Conservation (phyloP, 2,888 invertebrate species). For the Pachymerium ferrugineum region DNA sequence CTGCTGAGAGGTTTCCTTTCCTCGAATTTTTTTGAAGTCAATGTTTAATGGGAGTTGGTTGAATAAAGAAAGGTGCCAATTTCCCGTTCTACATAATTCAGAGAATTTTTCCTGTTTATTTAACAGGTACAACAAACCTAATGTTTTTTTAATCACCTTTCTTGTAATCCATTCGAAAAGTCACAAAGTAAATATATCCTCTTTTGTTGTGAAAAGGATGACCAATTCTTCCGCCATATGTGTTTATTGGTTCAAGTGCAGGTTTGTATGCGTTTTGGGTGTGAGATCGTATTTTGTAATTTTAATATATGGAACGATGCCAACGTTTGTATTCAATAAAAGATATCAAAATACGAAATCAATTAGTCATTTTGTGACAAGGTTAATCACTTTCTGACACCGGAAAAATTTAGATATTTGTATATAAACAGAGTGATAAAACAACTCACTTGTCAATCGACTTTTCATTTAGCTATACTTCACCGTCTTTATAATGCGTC, state of each 20-base stretch:
- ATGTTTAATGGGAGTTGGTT: too few relatives aligned
- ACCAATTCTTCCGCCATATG: too few relatives aligned
- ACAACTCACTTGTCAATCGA: neutral
- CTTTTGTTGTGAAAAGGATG: too few relatives aligned
- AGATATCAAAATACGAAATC: neutral
- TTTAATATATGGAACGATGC: neutral
- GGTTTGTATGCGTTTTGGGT: neutral
- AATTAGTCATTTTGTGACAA: neutral
- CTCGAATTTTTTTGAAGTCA: too few relatives aligned
- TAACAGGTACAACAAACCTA: neutral
- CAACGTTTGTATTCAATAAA: conserved; percentile 2
- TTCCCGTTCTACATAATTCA: too few relatives aligned
- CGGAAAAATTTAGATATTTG: neutral
- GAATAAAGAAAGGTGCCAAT: too few relatives aligned
- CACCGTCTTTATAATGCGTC: too few relatives aligned
- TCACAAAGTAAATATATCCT: neutral
- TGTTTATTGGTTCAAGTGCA: neutral
- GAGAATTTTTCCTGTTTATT: too few relatives aligned
- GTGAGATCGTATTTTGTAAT: neutral
- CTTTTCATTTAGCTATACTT: neutral
- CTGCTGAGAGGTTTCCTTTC: too few relatives aligned
- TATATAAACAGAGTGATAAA: neutral
- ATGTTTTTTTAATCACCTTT: conserved; percentile 9
- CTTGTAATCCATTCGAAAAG: neutral
- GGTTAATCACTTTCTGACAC: conserved; percentile 6